Conservation (phyloP, 2,888 invertebrate genomes). For the Aelia acuminata region DNA sequence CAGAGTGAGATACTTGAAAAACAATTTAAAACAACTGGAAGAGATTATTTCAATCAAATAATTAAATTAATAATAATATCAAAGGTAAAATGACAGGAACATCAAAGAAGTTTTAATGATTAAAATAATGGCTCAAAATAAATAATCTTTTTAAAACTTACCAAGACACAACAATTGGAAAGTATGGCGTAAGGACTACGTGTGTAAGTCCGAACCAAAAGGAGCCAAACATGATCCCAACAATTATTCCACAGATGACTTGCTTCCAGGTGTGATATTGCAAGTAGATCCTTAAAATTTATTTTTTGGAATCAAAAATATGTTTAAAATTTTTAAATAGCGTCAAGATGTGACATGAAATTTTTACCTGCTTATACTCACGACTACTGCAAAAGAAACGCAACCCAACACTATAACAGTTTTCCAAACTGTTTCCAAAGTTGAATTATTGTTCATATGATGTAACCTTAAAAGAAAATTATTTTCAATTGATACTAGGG, state of each 20-base stretch:
- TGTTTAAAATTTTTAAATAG: background rate
- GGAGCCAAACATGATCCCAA: conserved; percentile 82
- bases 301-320: background rate
- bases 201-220: conserved; percentile 88
- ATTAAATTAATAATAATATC: background rate
- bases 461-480: conserved; percentile 76
- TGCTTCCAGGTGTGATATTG: conserved; percentile 88
- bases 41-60: too few species aligned
- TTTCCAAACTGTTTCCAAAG: conserved; percentile 83
- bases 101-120: background rate
- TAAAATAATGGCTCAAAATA: background rate
- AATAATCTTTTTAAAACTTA: conserved; percentile 72
- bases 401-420: conserved; percentile 68
- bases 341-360: background rate
- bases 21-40: too few species aligned
- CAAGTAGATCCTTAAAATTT: conserved; percentile 81
- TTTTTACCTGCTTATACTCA: conserved; percentile 67
- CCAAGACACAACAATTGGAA: conserved; percentile 89
- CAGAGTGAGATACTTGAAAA: too few species aligned
- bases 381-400: conserved; percentile 65
- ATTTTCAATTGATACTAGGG: background rate
- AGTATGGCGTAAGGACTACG: conserved; percentile 84
- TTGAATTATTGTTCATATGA: conserved; percentile 84
- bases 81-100: background rate
- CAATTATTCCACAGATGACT: conserved; percentile 83